Conservation (phyloP, 2,888 invertebrate genomes). For the Euspilapteryx auroguttella region DNA sequence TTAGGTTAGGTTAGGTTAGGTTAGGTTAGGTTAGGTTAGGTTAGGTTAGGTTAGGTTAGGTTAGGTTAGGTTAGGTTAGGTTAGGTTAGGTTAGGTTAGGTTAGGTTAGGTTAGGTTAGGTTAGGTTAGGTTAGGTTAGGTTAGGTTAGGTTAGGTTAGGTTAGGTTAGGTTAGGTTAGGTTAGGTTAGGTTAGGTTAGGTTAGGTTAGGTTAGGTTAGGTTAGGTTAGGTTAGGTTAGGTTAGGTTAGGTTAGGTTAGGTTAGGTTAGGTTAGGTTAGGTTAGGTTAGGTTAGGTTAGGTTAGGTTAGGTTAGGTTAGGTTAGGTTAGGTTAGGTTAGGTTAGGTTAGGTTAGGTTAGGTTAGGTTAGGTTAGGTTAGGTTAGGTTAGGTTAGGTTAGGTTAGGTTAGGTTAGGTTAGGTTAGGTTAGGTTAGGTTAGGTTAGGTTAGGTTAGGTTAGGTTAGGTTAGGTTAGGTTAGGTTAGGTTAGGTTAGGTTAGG, state of each 20-base stretch:
- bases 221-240: slow-evolving; percentile 11
- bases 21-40: slow-evolving; percentile 9
- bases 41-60: too few species aligned
- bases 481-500: too few species aligned
- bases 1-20: slow-evolving; percentile 9
- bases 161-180: slow-evolving; percentile 11
- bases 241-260: slow-evolving; percentile 5
- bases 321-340: too few species aligned
- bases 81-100: slow-evolving; percentile 9
- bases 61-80: slow-evolving; percentile 9
- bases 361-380: too few species aligned
- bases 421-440: too few species aligned
- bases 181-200: slow-evolving; percentile 9
- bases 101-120: slow-evolving; percentile 9
- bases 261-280: slow-evolving; percentile 11
- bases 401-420: too few species aligned
- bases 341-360: too few species aligned
- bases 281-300: slow-evolving; percentile 9
- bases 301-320: too few species aligned
- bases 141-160: slow-evolving; percentile 9
- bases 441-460: too few species aligned
- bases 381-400: too few species aligned
- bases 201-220: slow-evolving; percentile 9
- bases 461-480: too few species aligned
- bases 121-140: slow-evolving; percentile 7